These are phyloP conservation scores for Caenorhabditis angaria DNA, from an alignment of 2,888 invertebrate species.

Conservation along the genomic window DNA sequence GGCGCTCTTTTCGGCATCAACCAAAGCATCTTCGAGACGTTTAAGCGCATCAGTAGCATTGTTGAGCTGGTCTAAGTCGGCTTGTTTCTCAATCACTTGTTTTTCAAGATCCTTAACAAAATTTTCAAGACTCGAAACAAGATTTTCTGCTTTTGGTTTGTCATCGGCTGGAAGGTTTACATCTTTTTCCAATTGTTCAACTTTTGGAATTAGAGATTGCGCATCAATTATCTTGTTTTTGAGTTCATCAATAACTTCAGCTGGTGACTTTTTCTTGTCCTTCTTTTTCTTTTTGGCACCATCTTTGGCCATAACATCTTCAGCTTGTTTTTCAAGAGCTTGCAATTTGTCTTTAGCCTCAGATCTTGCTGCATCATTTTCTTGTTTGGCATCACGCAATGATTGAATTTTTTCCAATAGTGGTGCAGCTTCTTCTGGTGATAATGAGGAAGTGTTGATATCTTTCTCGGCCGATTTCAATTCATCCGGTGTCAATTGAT, in stretches of 20 bases:
- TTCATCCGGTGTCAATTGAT: constrained; percentile 29
- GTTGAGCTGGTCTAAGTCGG: constrained; percentile 22
- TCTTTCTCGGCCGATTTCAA: constrained; percentile 36
- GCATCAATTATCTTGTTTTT: constrained; percentile 12
- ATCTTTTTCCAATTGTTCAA: constrained; percentile 14
- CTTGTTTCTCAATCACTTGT: constrained; percentile 44
- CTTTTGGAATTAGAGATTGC: constrained; percentile 5
- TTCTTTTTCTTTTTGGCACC: constrained; percentile 29
- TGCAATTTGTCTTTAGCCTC: constrained; percentile 35
- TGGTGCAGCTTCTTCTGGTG: constrained; percentile 34
- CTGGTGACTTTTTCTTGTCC: constrained; percentile 21
- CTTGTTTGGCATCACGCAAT: constrained; percentile 28
- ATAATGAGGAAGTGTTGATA: constrained; percentile 30
- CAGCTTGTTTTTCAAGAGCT: constrained; percentile 42
- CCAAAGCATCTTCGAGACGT: constrained; percentile 26
- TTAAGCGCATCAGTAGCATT: constrained; percentile 16
- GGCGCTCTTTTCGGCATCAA: constrained; percentile 20
- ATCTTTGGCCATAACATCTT: constrained; percentile 17
- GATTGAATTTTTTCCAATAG: constrained; percentile 28
- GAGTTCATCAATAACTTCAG: constrained; percentile 12
- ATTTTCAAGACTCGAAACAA: constrained; percentile 32
- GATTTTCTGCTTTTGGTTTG: constrained; percentile 14
- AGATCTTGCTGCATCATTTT: constrained; percentile 35
- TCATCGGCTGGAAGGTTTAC: constrained; percentile 6
- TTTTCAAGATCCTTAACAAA: constrained; percentile 52